Percentiles rank a stretch among this genome's conserved stretches.
These are phyloP conservation scores for Phalacrocorax pelagicus DNA, from an alignment of 2,113 vertebrate species.

Conservation along the genomic window DNA sequence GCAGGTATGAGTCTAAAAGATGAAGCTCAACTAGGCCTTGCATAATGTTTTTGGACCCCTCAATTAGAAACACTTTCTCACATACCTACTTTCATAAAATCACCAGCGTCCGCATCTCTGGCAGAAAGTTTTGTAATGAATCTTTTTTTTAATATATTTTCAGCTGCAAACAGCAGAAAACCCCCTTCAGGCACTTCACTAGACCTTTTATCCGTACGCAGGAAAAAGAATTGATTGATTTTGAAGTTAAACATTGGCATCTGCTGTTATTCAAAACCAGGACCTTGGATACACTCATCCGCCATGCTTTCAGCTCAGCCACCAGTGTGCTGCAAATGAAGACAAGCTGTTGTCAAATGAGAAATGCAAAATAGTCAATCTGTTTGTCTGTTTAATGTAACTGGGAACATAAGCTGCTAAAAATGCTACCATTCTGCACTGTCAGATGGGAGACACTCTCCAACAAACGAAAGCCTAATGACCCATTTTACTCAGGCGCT, in stretches of 20 bases:
- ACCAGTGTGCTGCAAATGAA: constrained; percentile 84
- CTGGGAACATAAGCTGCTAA: constrained; percentile 89
- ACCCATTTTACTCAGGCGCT: constrained; percentile 93
- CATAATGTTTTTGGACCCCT: background rate
- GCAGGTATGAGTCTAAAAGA: background rate
- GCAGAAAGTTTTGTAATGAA: constrained; percentile 72
- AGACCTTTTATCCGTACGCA: constrained; percentile 81
- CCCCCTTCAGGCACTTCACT: constrained; percentile 74
- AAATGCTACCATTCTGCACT: constrained; percentile 84
- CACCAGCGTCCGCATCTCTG: background rate
- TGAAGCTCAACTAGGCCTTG: background rate
- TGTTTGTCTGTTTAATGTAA: constrained; percentile 97
- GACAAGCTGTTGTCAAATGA: constrained; percentile 91
- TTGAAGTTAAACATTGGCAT: constrained; percentile 84
- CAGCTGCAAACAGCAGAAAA: constrained; percentile 77
- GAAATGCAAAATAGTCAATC: constrained; percentile 94
- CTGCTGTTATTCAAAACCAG: constrained; percentile 87
- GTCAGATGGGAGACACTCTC: constrained; percentile 96
- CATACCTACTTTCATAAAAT: constrained; percentile 10
- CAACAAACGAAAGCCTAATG: constrained; percentile 98
- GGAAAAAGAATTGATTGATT: constrained; percentile 87
- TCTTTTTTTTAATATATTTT: constrained; percentile 59
- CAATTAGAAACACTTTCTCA: background rate
- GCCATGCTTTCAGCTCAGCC: constrained; percentile 74
- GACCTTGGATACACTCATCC: constrained; percentile 75